Base-by-base conservation (phyloP, 2,888 invertebrate species). In the Aleiodes testaceus region DNA sequence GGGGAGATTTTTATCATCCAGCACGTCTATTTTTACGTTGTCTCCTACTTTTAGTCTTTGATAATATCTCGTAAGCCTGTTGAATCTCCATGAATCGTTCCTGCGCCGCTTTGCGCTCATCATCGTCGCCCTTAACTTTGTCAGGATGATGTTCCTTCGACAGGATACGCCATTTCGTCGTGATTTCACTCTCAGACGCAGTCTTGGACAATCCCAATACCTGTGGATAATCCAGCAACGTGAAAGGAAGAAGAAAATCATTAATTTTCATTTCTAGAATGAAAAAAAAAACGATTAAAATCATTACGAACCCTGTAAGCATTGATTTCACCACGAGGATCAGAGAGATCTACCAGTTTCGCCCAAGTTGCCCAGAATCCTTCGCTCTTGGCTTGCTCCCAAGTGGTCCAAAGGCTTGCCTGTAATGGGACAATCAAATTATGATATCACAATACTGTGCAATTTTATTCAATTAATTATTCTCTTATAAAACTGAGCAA, bases 61-160 rank as follows among this genome's bases (percentile, higher is more conserved):
- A 96, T 0, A 97, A 89, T 52, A 95, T 93, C 83, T 95, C 97
- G 85, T 97, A 98, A 0, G 98, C 97, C 83, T 95, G 94, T 81
- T 97, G 97, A 74, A 97, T 95, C 81, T 97, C 96, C 90, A 97
- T 95, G 86, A 98, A 98, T 66, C 91, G 92, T 77, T 95, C 94
- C 83, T 97, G 95, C 0, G 96, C 97, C 1, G 88, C 90, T 2
- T 89, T 88, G 50, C 94, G 91, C 70, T 91, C 90, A 1, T 90
- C 88, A 2, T 90, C 90, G 0, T 89, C 89, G 74, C 95, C 94
- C 83, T 95, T 95, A 4, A 94, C 93, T 86, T 96, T 96, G 84
- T 98, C 98, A 0, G 98, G 98, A 87, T 98, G 98, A 88, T 93
- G 92, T 83, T 95, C 94, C 42, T 94, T 91, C 0, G 96, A 96